Evolutionary conservation across 2,797 vertebrate species (phyloP).

Genomic region (Enteromius thamalakanensis): DNA sequence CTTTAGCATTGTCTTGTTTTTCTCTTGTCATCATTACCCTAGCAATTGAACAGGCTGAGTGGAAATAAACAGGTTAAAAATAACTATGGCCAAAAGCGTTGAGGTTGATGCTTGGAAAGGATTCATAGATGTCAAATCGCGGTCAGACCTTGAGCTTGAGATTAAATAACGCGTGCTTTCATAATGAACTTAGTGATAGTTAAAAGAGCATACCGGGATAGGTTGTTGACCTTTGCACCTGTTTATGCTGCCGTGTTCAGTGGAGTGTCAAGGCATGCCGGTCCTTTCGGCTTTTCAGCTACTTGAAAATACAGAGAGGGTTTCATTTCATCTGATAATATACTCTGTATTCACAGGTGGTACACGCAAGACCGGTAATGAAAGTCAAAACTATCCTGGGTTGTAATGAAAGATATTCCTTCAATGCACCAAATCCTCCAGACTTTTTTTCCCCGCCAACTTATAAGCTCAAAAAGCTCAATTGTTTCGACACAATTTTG

Average conservation of each 20-base stretch:
- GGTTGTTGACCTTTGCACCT: conserved; percentile 47
- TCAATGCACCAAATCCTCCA: conserved; percentile 15
- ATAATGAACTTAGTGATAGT: conserved; percentile 56
- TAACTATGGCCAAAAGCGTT: conserved; percentile 29
- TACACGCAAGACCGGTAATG: conserved; percentile 29
- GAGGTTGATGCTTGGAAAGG: conserved; percentile 8
- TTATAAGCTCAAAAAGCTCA: conserved; percentile 18
- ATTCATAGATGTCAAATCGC: conserved; percentile 13
- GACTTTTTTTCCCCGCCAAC: background rate
- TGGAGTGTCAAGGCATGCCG: conserved; percentile 15
- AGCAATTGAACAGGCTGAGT: conserved; percentile 33
- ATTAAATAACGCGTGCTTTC: conserved; percentile 53
- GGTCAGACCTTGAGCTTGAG: conserved; percentile 48
- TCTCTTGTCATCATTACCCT: conserved; percentile 24
- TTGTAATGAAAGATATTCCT: conserved; percentile 23
- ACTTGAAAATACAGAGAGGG: conserved; percentile 35
- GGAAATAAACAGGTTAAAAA: conserved; percentile 53
- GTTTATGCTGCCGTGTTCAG: conserved; percentile 37
- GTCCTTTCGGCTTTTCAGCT: conserved; percentile 38
- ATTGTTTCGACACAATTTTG: conserved; percentile 9
- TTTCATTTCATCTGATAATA: conserved; percentile 31
- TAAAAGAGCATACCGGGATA: conserved; percentile 39
- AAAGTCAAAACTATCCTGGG: conserved; percentile 27
- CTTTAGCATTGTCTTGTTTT: conserved; percentile 50
- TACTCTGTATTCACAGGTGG: conserved; percentile 25